Percentiles rank a stretch among this genome's conserved stretches.
These are phyloP conservation scores for Natrix natrix DNA, from an alignment of 2,797 vertebrate genomes.

Conservation along the genomic window DNA sequence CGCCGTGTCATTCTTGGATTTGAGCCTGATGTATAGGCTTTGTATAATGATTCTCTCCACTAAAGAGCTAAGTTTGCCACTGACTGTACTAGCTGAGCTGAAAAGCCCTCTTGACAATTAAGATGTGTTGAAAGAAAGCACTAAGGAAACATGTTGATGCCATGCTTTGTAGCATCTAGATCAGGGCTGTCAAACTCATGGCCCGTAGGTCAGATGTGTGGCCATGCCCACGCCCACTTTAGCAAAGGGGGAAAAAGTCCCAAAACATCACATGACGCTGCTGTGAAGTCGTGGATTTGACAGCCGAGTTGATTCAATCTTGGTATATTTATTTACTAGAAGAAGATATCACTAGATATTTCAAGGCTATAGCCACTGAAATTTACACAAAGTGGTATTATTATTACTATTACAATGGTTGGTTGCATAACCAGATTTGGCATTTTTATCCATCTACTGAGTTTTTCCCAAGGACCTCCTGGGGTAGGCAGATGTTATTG, in stretches of 20 bases:
- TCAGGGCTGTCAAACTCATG: no score
- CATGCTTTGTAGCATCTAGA: neutral
- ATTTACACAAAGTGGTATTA: neutral
- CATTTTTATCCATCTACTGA: neutral
- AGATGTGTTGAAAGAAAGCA: neutral
- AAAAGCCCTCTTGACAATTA: neutral
- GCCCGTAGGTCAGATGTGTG: no score
- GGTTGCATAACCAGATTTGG: neutral
- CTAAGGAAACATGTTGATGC: neutral
- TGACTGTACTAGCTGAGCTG: neutral
- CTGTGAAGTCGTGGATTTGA: neutral
- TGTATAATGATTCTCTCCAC: neutral
- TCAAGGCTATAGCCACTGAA: neutral
- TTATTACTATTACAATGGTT: neutral
- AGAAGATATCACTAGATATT: neutral
- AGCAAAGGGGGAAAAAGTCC: no score
- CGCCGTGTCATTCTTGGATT: neutral
- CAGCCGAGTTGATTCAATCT: neutral
- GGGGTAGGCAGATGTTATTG: neutral
- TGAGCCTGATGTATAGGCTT: neutral
- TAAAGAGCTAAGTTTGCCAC: neutral
- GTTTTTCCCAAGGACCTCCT: neutral
- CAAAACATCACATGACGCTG: rapidly evolving
- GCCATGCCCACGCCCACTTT: no score
- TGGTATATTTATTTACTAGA: neutral